Evolutionary conservation across 2,113 vertebrate species (phyloP), one percentile per base, ranked within the genome.

Genomic region (Hippocampus barbouri): DNA sequence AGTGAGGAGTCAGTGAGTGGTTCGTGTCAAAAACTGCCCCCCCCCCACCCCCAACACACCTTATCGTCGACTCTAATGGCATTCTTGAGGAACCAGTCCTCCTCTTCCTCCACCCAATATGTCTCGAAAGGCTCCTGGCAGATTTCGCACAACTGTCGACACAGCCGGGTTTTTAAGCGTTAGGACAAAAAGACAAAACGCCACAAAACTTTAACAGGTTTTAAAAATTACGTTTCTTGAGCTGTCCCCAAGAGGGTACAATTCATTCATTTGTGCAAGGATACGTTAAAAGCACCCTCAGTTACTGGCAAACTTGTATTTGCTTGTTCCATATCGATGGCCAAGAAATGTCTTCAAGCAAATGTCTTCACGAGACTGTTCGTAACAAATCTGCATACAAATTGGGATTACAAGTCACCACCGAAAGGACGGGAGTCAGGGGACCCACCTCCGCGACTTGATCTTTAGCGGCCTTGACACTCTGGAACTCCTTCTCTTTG

Each of bases 71-170:
- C 96, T 87, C 95, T 86, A 84, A 99, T 90, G 23, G 97, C 97
- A 79, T 99, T 94, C 88, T 96, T 99, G 71, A 99, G 91, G 77
- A 98, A 97, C 97, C 97, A 99, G 76, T 99, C 97, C 72, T 99
- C 97, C 80, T 99, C 97, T 8, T 99, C 97, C 84, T 99, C 97
- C 84, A 98, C 97, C 97, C 97, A 99, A 72, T 98, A 98, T 64
- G 96, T 96, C 91, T 99, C 97, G 91, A 99, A 98, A 40, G 95
- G 91, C 83, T 99, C 97, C 87, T 96, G 96, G 75, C 97, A 99
- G 83, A 98, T 99, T 86, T 99, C 97, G 91, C 97, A 99, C 21
- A 89, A 90, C 97, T 99, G 84, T 21, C 61, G 49, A 51, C 18
- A 2, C 49, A 20, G 10, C 43, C 10, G 2, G 2, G 20, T 51